Base-by-base conservation (phyloP, 2,797 vertebrate species). In the Craterocephalus amniculus region DNA sequence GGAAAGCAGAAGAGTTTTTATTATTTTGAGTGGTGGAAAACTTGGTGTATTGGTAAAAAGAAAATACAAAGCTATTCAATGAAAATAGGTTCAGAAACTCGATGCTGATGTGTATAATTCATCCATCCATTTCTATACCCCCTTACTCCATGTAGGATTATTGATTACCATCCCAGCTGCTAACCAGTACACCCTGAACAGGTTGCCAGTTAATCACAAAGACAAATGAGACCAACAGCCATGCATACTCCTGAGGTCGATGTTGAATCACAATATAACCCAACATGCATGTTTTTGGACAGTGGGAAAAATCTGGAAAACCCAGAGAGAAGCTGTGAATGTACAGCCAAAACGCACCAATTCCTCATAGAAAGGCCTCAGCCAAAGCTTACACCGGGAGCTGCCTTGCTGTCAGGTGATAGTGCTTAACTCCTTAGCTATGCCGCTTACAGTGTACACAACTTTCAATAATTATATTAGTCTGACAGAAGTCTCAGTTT, bases 401-500 rank as follows among this genome's bases (percentile, higher is more conserved):
- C 13, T 38, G 36, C 36, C 13, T 38, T 38, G 36, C 36, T 38
- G 13, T 38, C 1, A 18, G 38, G 38, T 43, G 38, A 43, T 14
- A 6, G 16, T 18, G 38, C 38, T 43, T 18, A 18, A 2, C 18
- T 43, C 14, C 38, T 2, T 43, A 18, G 4, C 32, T 10, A 10
- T 34, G 32, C 38, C 18, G 36, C 36, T 14, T 38, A 38, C 4
- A 38, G 36, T 4, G 36, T 16, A 2, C 16, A 38, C 36, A 38
- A 38, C 36, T 38, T 38, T 4, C 36, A 16, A 14, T 51, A 51
- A 51, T 26, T 3, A 22, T 22, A 24, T 34, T 4, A 27, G 18
- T 16, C 26, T 6, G 13, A n/a, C 31, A 51, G 51, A 63, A 26
- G 22, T 63, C 48, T 49, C 57, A 29, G 34, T 63, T 66, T 45